Percentiles rank a stretch among this genome's conserved stretches.
Evolutionary conservation across 2,113 vertebrate species (phyloP).

Genomic region (Dasypus novemcinctus): DNA sequence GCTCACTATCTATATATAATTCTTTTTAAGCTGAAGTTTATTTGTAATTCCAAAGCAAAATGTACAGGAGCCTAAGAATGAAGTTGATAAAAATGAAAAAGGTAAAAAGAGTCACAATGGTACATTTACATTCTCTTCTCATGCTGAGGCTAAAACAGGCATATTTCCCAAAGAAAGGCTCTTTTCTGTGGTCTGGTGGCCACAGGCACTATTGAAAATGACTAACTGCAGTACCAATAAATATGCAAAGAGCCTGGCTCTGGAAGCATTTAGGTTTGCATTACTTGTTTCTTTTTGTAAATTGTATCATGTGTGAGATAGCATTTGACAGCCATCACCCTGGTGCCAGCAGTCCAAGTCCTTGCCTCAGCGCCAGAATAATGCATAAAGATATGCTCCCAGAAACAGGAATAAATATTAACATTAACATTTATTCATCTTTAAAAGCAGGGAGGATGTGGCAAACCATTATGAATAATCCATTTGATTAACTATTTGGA

Average conservation of each 20-base stretch:
- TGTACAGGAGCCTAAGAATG: not conserved
- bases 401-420: not conserved
- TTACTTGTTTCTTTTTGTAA: not conserved
- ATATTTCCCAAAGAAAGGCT: not conserved
- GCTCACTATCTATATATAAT: not conserved
- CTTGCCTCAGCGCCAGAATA: not conserved
- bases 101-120: not conserved
- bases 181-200: not conserved
- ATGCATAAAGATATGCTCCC: not conserved
- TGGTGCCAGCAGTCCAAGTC: not conserved
- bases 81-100: slow-evolving; percentile 35
- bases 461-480: slow-evolving; percentile 1
- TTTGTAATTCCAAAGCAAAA: slow-evolving; percentile 7
- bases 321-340: not conserved
- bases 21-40: not conserved
- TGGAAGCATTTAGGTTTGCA: not conserved
- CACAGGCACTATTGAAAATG: not conserved
- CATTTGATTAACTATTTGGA: slow-evolving; percentile 45
- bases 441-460: slow-evolving; percentile 11
- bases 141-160: not conserved
- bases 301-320: not conserved
- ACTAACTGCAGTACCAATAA: not conserved
- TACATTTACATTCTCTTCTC: not conserved
- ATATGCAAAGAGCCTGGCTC: not conserved
- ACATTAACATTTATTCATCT: not conserved